A percentile compares a stretch with the other conserved stretches of the same genome.
Conservation (phyloP, 2,888 invertebrate genomes). For the Drosophila monieri region DNA sequence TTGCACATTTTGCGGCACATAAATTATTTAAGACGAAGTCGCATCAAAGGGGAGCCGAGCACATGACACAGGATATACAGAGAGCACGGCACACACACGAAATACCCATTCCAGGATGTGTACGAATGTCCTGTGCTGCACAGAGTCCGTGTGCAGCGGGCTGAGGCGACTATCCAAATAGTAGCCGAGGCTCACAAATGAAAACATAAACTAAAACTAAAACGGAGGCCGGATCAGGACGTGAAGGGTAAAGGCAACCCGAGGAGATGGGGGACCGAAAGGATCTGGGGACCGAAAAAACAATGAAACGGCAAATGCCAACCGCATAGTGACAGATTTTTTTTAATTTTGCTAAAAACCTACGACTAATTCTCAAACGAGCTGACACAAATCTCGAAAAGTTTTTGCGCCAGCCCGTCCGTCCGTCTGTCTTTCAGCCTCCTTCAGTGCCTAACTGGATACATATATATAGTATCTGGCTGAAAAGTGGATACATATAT, state of each 20-base stretch:
- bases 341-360: constrained; percentile 78
- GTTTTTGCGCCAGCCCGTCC: constrained; percentile 51
- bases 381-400: constrained; percentile 79
- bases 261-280: background rate
- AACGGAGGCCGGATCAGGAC: background rate
- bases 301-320: constrained; percentile 72
- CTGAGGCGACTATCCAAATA: constrained; percentile 39
- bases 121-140: background rate
- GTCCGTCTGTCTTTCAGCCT: constrained; percentile 14
- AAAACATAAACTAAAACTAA: constrained; percentile 32
- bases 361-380: constrained; percentile 80
- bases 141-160: constrained; percentile 19
- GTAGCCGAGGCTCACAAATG: constrained; percentile 25
- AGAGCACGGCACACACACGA: background rate
- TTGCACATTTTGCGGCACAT: constrained; percentile 78
- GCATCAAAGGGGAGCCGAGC: constrained; percentile 36
- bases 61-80: constrained; percentile 12
- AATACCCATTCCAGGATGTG: constrained; percentile 2
- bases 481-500: constrained; percentile 33
- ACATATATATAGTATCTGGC: constrained; percentile 10
- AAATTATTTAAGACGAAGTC: constrained; percentile 66
- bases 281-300: constrained; percentile 47
- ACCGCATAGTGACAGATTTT: constrained; percentile 66
- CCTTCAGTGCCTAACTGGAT: constrained; percentile 31
- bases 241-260: background rate